Evolutionary conservation across 2,888 invertebrate species (phyloP).

Genomic region (Eumacrocentrus americanus): DNA sequence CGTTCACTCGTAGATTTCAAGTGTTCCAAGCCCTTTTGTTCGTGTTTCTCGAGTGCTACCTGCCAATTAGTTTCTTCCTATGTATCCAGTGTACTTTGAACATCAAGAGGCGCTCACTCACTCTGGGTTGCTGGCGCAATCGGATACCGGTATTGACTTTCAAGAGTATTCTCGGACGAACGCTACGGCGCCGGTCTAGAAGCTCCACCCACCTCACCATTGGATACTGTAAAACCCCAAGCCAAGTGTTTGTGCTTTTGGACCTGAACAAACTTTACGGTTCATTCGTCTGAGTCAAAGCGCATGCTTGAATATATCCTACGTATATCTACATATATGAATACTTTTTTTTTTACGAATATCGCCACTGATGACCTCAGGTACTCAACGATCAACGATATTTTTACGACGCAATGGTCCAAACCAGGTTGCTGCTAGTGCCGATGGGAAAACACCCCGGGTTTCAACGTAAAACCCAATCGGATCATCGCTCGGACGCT

Average conservation of each 20-base stretch:
- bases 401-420: constrained; percentile 12
- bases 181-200: neutral
- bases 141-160: constrained; percentile 54
- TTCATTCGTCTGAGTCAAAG: neutral
- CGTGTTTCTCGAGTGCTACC: constrained; percentile 20
- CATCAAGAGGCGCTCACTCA: constrained; percentile 41
- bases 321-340: neutral
- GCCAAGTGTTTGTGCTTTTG: neutral
- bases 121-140: constrained; percentile 39
- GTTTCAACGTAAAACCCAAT: constrained; percentile 20
- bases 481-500: constrained; percentile 19
- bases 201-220: neutral
- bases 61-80: constrained; percentile 35
- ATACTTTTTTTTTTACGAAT: neutral
- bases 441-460: constrained; percentile 10
- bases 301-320: no score
- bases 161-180: constrained; percentile 48
- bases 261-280: neutral
- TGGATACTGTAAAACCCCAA: constrained; percentile 8
- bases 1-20: neutral
- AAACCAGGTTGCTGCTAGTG: neutral
- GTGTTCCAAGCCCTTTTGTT: constrained; percentile 1
- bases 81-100: constrained; percentile 46
- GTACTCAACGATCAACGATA: constrained; percentile 2
- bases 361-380: neutral